Base-by-base conservation (phyloP, 2,797 vertebrate genomes). In the Pogonophryne albipinna region DNA sequence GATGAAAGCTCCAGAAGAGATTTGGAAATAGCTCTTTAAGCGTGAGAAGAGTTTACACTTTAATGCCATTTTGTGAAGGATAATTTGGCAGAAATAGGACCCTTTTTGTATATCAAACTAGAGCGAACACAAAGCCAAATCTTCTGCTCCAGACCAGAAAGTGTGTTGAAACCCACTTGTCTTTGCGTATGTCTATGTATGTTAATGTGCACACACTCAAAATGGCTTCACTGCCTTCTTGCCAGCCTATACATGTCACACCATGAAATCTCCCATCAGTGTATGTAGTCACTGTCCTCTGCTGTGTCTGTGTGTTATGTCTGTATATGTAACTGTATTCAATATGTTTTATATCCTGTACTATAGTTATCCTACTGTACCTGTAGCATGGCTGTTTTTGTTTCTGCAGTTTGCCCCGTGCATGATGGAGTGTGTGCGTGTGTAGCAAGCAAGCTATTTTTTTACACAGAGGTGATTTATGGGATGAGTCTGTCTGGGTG, bases 311-410 rank as follows among this genome's bases (percentile, higher is more conserved):
- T 83, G 34, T 83, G 58, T 91, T 76, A 46, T 51, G 80, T 89
- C 85, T 77, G 76, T 91, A 73, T 73, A 82, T 78, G 87, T 90
- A 87, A 87, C 47, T 85, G 23, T 23, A 86, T 74, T 87, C 69
- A 61, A 49, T 86, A 78, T 84, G 83, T 86, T 89, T 91, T 87
- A 87, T 92, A 92, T 89, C 83, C 77, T 91, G 85, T 91, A 91
- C 81, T 91, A 91, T 92, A 91, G 62, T 90, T 92, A 89, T 87
- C 88, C 88, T 90, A 85, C 85, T 86, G 90, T 94, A 89, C 80
- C 80, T 77, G 89, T 90, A 89, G 91, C 93, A 93, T 93, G 92
- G 85, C 88, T 83, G 73, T 89, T 85, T 83, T 83, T 79, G 76
- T 79, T 85, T 85, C 75, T 86, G 72, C 72, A 85, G 62, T 89